Conservation (phyloP, 37 sponge, comb jelly and placozoan genomes). For the Halichondria panicea region DNA sequence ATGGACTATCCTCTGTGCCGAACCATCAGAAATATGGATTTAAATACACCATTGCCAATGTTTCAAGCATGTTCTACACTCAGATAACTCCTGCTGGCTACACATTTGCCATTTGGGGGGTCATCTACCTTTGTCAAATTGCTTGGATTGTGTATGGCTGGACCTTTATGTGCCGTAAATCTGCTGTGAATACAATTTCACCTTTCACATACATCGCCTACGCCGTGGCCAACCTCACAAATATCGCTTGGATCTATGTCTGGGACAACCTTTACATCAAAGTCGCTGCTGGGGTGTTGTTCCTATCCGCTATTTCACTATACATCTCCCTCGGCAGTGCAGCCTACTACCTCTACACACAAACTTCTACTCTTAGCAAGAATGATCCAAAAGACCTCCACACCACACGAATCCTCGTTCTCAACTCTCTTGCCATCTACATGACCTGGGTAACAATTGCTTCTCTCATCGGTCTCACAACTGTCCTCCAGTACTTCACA, state of each 20-base stretch:
- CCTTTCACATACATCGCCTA: background rate
- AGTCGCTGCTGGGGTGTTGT: background rate
- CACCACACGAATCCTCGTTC: background rate
- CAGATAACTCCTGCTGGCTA: conserved; percentile 12
- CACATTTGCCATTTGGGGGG: conserved; percentile 15
- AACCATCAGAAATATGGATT: too few species aligned
- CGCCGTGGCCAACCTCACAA: background rate
- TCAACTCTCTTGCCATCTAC: background rate
- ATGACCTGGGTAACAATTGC: conserved; percentile 7
- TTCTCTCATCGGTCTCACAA: background rate
- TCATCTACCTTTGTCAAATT: conserved; percentile 5
- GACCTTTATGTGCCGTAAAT: background rate
- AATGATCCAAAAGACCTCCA: background rate
- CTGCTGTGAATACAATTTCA: background rate
- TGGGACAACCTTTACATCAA: background rate
- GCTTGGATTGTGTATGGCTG: conserved; percentile 2
- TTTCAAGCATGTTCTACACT: too few species aligned
- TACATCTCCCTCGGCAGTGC: background rate
- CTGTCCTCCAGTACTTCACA: background rate
- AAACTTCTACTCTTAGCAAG: background rate
- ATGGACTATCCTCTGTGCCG: too few species aligned
- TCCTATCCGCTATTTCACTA: background rate
- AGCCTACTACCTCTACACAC: background rate
- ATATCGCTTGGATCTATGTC: background rate
- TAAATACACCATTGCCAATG: conserved; percentile 2